Conservation (phyloP, 2,888 invertebrate species). For the Pseudoips prasinana region DNA sequence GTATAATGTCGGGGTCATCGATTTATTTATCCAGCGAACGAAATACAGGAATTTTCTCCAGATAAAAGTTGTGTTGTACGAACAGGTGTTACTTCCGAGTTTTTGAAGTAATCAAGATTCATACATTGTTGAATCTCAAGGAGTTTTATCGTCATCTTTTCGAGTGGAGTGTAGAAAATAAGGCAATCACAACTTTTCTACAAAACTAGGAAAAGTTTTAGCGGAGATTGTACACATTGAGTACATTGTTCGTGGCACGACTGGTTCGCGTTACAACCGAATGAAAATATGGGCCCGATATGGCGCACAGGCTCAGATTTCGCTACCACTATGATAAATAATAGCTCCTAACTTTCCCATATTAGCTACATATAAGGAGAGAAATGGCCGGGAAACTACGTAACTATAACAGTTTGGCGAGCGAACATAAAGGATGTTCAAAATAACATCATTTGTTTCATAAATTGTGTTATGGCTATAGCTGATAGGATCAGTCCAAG, state of each 20-base stretch:
- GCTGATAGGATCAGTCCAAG: neutral
- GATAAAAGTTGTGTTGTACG: constrained; percentile 1
- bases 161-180: constrained; percentile 60
- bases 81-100: constrained; percentile 4
- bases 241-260: constrained; percentile 54
- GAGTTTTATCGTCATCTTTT: constrained; percentile 62
- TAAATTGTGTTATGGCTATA: neutral
- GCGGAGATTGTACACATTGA: constrained; percentile 59
- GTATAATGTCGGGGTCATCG: constrained; percentile 3
- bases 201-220: constrained; percentile 55
- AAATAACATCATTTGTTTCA: constrained; percentile 18
- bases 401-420: constrained; percentile 26
- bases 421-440: constrained; percentile 11
- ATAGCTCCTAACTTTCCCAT: constrained; percentile 28
- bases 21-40: constrained; percentile 4
- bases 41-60: neutral
- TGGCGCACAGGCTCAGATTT: constrained; percentile 38
- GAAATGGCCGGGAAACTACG: constrained; percentile 19
- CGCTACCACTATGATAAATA: constrained; percentile 38
- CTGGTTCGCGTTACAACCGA: constrained; percentile 33
- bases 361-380: constrained; percentile 25
- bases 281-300: constrained; percentile 39
- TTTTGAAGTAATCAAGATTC: constrained; percentile 1
- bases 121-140: constrained; percentile 25
- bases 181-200: constrained; percentile 68